These are phyloP conservation scores for Delphinus delphis DNA, from an alignment of 2,113 vertebrate genomes.

Conservation along the genomic window DNA sequence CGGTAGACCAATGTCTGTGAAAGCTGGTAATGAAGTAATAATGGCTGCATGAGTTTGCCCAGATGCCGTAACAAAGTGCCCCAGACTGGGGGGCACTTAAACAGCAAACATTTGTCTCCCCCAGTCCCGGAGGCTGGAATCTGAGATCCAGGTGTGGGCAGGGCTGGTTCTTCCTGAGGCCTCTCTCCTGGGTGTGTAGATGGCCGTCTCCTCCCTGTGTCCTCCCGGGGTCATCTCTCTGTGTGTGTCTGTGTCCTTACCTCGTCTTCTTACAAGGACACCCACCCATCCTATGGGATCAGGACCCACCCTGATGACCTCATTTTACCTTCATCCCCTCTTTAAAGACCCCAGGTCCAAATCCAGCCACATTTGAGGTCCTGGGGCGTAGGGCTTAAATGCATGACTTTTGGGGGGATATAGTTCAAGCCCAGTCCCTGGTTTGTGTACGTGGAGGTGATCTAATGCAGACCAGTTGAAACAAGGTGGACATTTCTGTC, in stretches of 20 bases:
- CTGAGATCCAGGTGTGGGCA: neutral
- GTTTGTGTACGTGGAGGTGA: accelerated
- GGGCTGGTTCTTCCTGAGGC: neutral
- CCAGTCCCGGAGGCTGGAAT: neutral
- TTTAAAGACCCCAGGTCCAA: neutral
- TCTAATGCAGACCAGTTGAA: no score
- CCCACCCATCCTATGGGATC: neutral
- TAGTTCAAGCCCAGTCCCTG: neutral
- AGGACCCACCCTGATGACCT: no score
- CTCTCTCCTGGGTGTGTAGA: neutral
- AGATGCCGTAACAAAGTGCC: neutral
- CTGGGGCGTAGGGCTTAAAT: accelerated
- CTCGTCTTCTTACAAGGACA: neutral
- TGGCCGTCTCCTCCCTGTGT: accelerated
- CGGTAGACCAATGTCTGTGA: accelerated
- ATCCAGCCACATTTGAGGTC: neutral
- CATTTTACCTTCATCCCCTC: neutral
- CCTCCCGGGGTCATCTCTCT: neutral
- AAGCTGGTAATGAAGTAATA: neutral
- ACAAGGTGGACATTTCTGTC: neutral
- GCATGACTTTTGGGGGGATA: neutral
- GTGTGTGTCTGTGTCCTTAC: neutral
- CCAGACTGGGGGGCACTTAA: accelerated
- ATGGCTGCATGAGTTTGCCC: no score
- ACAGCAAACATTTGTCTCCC: neutral